Evolutionary conservation across 2,113 vertebrate genomes (phyloP).

Genomic region (Struthio camelus): DNA sequence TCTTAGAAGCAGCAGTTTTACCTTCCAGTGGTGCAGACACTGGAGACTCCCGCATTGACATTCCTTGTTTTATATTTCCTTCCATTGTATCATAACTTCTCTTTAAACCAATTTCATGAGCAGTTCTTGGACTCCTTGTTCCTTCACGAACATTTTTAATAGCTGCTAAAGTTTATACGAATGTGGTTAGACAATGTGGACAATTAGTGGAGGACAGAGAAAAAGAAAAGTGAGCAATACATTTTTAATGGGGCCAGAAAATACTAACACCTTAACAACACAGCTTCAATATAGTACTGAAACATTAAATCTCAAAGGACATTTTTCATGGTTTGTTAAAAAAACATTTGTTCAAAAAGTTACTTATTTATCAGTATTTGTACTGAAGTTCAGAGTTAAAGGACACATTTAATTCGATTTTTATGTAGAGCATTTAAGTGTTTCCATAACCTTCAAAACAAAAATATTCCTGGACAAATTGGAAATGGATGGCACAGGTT

Average conservation of each 20-base stretch:
- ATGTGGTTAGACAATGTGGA: not conserved
- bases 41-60: slow-evolving; percentile 85
- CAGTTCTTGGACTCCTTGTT: slow-evolving; percentile 91
- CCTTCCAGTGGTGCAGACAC: slow-evolving; percentile 89
- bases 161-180: slow-evolving; percentile 74
- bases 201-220: not conserved
- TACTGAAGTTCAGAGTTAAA: not conserved
- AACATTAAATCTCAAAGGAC: not conserved
- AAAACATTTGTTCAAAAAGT: not conserved
- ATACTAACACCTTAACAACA: not conserved
- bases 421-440: not conserved
- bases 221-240: not conserved
- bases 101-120: slow-evolving; percentile 88
- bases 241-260: not conserved
- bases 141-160: slow-evolving; percentile 96
- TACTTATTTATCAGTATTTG: not conserved
- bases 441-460: not conserved
- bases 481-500: not conserved
- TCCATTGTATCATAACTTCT: slow-evolving; percentile 94
- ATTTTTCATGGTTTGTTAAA: not conserved
- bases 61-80: slow-evolving; percentile 84
- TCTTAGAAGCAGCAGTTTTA: slow-evolving; percentile 46
- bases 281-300: not conserved
- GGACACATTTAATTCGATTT: not conserved
- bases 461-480: not conserved